Percentiles rank a stretch among this genome's conserved stretches.
Conservation (phyloP, 2,113 vertebrate genomes). For the Toxostoma redivivum region DNA sequence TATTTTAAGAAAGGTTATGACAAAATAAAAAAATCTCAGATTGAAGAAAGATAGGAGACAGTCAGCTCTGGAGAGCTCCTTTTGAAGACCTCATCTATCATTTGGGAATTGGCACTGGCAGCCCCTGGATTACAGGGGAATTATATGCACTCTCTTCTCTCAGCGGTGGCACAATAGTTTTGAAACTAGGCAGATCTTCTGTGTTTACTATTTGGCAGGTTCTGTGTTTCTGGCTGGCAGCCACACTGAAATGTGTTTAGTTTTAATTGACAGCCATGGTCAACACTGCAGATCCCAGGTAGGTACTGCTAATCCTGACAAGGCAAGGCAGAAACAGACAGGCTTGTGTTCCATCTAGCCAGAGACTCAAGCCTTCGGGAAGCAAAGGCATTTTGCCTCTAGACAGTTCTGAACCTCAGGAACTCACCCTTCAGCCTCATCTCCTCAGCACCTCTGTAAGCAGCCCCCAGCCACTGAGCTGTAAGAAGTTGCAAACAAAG, state of each 20-base stretch:
- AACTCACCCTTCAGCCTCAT: background rate
- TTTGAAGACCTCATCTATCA: background rate
- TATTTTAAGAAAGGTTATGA: background rate
- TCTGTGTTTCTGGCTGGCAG: constrained; percentile 73
- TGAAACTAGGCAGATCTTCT: constrained; percentile 73
- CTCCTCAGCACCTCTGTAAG: background rate
- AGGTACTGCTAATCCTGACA: constrained; percentile 51
- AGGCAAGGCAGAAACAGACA: constrained; percentile 15
- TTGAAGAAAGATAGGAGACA: background rate
- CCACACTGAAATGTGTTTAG: constrained; percentile 74
- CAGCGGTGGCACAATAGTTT: constrained; percentile 54
- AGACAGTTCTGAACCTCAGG: background rate
- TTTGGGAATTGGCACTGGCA: background rate
- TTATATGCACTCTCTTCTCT: background rate
- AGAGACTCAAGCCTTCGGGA: background rate
- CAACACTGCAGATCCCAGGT: constrained; percentile 73
- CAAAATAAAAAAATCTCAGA: background rate
- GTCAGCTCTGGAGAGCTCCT: background rate
- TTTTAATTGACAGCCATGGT: constrained; percentile 72
- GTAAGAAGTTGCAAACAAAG: background rate
- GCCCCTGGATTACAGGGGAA: background rate
- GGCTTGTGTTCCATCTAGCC: background rate
- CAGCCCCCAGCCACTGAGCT: background rate
- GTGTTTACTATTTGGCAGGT: constrained; percentile 76
- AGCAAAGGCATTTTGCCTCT: background rate